Base-by-base conservation (phyloP, 92 coral and sea anemone genomes). In the Palythoa grandis region DNA sequence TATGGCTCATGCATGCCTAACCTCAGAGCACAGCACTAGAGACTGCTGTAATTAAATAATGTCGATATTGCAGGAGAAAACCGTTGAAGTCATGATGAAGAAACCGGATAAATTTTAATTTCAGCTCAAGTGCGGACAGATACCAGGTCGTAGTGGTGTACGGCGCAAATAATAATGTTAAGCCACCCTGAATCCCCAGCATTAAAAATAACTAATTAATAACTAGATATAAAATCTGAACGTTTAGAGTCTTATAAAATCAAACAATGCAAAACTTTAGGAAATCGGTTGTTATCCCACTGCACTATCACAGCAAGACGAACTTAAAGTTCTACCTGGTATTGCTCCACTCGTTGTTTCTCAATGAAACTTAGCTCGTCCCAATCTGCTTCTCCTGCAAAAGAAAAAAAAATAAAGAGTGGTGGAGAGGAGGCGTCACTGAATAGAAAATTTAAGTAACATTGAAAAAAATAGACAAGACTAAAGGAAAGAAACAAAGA, bases 351-450 rank as follows among this genome's bases (percentile, higher is more conserved):
- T 13, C 95, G 96, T 48, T 93, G 95, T 78, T 95, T 94, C 11
- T 94, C 98, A 35, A 91, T 60, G 75, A 93, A 94, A 72, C 89
- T 87, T 35, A 96, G 93, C 69, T 96, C 99, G 71, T 96, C 98
- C 29, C 95, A 95, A 72, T 96, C 99, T 77, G 87, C 87, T 75
- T 96, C 99, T 40, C 99, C 99, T 96, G 77, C 14, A 29, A 40
- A 24, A 43, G 25, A 38, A 16, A 60, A 58, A 1, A 15, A 7
- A 25, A 71, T 15, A 19, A 19, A 19, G 25, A 72, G 24, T 14
- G 54, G 25, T 3, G 7, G 40, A 54, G 20, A 11, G 25, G 60
- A 74, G 16, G 16, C 48, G 11, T 47, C 23, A 39, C 54, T 11
- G 24, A n/a, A 43, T 11, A 47, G 24, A 72, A 72, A 47, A 70